Conservation (phyloP, 2,113 vertebrate species). For the Corapipo altera region DNA sequence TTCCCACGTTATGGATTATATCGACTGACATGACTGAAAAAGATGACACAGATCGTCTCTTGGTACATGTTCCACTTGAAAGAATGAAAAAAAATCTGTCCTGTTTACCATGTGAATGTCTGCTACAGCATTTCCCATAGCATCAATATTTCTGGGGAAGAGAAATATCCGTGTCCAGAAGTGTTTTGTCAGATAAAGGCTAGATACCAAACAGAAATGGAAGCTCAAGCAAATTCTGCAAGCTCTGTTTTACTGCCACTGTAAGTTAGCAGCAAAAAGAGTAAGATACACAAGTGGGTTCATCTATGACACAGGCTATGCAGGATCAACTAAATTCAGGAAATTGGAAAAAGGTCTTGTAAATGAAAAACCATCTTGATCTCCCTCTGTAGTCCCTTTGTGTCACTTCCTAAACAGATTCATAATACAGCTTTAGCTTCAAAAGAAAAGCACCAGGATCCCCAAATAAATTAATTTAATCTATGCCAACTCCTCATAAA, state of each 20-base stretch:
- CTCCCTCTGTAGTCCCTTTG: not conserved
- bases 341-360: not conserved
- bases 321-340: not conserved
- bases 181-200: not conserved
- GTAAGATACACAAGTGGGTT: not conserved
- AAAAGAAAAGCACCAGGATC: not conserved
- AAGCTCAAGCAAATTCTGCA: not conserved
- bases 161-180: not conserved
- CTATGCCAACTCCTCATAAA: not conserved
- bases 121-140: not conserved
- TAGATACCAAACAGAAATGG: not conserved
- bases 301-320: not conserved
- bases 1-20: not conserved
- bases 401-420: not conserved
- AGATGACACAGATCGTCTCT: not conserved
- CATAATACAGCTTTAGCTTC: not conserved
- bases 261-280: not conserved
- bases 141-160: not conserved
- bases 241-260: not conserved
- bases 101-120: not conserved
- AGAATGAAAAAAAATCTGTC: not conserved
- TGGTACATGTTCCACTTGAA: not conserved
- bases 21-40: not conserved
- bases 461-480: not conserved
- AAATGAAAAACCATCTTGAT: not conserved